A percentile compares a stretch with the other conserved stretches of the same genome.
Evolutionary conservation across 2,113 vertebrate species (phyloP).

Genomic region (Perca fluviatilis): DNA sequence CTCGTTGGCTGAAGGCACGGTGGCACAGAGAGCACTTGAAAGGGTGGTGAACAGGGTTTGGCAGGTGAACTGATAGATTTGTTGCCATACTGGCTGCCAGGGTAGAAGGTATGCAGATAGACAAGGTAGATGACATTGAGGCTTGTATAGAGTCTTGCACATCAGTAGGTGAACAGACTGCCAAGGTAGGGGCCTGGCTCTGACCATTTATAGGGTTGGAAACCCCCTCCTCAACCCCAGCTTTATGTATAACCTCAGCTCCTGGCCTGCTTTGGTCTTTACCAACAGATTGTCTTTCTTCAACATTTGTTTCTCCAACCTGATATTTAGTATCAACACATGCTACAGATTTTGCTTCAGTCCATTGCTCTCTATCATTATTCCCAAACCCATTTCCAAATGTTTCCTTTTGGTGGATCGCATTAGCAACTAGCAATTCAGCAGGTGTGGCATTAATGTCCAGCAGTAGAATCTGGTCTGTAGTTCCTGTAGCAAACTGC

Average conservation of each 20-base stretch:
- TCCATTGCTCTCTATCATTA: background rate
- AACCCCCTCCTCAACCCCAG: background rate
- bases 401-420: background rate
- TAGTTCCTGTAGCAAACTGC: background rate
- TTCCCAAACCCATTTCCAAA: background rate
- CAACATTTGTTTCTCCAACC: background rate
- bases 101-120: constrained; percentile 41
- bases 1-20: constrained; percentile 82
- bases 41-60: constrained; percentile 46
- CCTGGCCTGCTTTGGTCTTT: constrained; percentile 1
- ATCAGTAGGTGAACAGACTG: constrained; percentile 22
- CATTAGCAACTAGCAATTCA: constrained; percentile 37
- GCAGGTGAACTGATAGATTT: constrained; percentile 36
- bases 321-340: background rate
- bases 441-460: constrained; percentile 58
- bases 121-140: constrained; percentile 36
- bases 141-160: constrained; percentile 9
- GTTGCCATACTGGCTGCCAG: constrained; percentile 34
- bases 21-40: constrained; percentile 82
- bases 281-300: background rate
- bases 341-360: background rate
- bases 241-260: constrained; percentile 5
- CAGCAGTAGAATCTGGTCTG: constrained; percentile 52
- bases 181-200: background rate
- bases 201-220: background rate